These are phyloP conservation scores for Orchesellides sinensis DNA, from an alignment of 2,888 invertebrate species.

Conservation along the genomic window DNA sequence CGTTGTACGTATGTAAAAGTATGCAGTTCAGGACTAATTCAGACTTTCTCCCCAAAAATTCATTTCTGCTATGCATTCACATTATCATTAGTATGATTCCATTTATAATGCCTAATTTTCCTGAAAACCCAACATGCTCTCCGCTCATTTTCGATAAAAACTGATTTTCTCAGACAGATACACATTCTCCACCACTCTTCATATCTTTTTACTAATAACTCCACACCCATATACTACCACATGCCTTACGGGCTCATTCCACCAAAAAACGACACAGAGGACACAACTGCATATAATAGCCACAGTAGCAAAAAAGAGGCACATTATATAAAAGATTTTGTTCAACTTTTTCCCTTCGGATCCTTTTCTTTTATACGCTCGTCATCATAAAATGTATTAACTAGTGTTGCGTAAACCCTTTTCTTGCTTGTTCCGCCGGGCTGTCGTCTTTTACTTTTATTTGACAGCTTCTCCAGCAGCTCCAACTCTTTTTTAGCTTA, in stretches of 20 bases:
- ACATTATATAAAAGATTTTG: too few species aligned
- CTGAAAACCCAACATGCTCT: too few species aligned
- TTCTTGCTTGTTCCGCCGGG: conserved; percentile 4
- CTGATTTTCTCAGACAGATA: too few species aligned
- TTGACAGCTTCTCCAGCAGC: conserved; percentile 10
- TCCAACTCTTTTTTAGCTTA: too few species aligned
- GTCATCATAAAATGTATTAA: conserved; percentile 31
- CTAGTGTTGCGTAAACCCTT: conserved; percentile 61
- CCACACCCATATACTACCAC: background rate
- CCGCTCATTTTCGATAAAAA: conserved; percentile 22
- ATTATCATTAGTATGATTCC: too few species aligned
- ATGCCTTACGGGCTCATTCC: conserved; percentile 17
- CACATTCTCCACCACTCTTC: background rate
- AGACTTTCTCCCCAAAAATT: too few species aligned
- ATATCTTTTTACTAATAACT: background rate
- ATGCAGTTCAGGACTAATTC: too few species aligned
- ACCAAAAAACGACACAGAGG: background rate
- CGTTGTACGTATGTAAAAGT: too few species aligned
- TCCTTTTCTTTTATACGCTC: background rate
- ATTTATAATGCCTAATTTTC: too few species aligned
- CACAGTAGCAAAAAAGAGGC: too few species aligned
- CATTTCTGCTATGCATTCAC: too few species aligned
- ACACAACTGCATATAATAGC: background rate
- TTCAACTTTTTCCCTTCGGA: background rate
- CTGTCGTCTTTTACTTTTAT: conserved; percentile 10